phyloP scores from a whole-genome alignment of 2,797 vertebrate genomes.

The Chaetophractus vellerosus region DNA sequence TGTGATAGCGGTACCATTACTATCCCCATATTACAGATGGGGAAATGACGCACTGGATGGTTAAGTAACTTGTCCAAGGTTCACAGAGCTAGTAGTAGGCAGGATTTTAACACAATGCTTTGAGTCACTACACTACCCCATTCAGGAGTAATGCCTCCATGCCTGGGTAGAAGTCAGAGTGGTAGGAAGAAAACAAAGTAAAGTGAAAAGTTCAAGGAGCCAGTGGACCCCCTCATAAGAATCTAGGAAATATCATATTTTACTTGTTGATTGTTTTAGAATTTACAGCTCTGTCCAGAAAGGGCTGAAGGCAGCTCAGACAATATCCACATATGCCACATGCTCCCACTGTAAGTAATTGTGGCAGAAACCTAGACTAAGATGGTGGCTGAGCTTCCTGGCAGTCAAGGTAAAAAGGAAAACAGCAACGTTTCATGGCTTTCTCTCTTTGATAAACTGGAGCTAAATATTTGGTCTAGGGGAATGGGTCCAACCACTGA shows the following conservation, averaged over 20 bases:
- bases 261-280: neutral
- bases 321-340: neutral
- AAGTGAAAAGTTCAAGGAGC: constrained; percentile 16
- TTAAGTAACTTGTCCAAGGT: neutral
- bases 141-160: neutral
- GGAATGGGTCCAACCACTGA: neutral
- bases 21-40: neutral
- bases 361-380: neutral
- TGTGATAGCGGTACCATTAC: neutral
- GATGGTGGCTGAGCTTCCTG: neutral
- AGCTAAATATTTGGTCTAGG: constrained; percentile 13
- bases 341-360: neutral
- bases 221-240: neutral
- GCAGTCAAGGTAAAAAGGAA: constrained; percentile 26
- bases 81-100: neutral
- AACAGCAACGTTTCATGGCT: neutral
- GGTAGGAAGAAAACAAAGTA: neutral
- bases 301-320: neutral
- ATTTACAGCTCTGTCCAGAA: neutral
- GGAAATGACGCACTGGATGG: neutral
- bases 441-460: neutral
- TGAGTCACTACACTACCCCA: neutral
- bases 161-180: neutral
- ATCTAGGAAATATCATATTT: neutral
- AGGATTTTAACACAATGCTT: constrained; percentile 18